A percentile compares a stretch with the other conserved stretches of the same genome.
These are phyloP conservation scores for Myiotriccus ornatus DNA, from an alignment of 2,797 vertebrate genomes.

Conservation along the genomic window DNA sequence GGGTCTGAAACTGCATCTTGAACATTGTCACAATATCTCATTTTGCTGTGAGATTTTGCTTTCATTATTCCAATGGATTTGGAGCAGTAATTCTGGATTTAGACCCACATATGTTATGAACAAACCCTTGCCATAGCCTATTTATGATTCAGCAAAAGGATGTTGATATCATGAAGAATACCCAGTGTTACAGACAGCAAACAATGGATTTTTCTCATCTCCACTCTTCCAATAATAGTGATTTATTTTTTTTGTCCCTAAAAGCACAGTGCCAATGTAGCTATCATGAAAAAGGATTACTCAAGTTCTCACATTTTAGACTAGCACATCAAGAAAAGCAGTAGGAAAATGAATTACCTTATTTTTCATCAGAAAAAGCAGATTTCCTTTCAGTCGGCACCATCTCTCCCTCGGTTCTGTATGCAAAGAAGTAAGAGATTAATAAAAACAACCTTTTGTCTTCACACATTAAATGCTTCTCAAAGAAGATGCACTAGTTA, in stretches of 20 bases:
- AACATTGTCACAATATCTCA: background rate
- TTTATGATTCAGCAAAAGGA: constrained; percentile 2
- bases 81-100: background rate
- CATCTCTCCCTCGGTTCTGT: constrained; percentile 74
- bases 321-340: background rate
- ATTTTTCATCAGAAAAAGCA: constrained; percentile 72
- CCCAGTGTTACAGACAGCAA: background rate
- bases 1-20: background rate
- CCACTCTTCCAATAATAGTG: background rate
- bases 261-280: constrained; percentile 1
- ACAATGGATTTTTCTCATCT: background rate
- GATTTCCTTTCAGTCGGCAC: constrained; percentile 70
- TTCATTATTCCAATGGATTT: background rate
- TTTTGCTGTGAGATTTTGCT: background rate
- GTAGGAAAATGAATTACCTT: constrained; percentile 70
- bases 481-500: constrained; percentile 68
- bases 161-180: background rate
- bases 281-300: constrained; percentile 1
- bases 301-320: background rate
- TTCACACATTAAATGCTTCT: constrained; percentile 61
- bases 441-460: constrained; percentile 66
- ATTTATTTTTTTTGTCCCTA: background rate
- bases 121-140: background rate
- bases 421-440: constrained; percentile 64
- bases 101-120: background rate